Evolutionary conservation across 2,797 vertebrate genomes (phyloP), one percentile per base, ranked within the genome.

Genomic region (Mormyrops boulengeri): DNA sequence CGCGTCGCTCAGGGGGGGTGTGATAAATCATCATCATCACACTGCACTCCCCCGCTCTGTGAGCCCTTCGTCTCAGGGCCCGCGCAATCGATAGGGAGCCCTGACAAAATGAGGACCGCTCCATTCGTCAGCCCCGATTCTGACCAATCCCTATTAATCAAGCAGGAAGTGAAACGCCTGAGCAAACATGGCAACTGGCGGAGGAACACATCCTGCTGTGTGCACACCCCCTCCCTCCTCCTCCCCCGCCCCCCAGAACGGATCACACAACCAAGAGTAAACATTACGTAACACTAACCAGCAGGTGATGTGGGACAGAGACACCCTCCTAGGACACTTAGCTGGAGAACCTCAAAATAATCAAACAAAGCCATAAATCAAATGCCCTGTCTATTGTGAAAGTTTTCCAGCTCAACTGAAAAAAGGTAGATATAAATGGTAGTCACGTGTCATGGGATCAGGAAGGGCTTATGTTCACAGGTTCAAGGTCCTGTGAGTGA

Each of bases 11-110:
- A 12, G 17, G 44, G 66, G 17, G 60, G 19, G 80, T 5, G 80
- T 53, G 73, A 91, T 92, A 89, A 92, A 93, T 91, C 60, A 89
- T 88, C 90, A 88, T 90, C 69, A 62, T 2, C 0, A n/a, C 17
- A 55, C 77, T 87, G 17, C 38, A 82, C 85, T 53, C 47, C 26
- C 60, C 2, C 9, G 14, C 3, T n/a, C 57, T 87, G 66, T 55
- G 73, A 26, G 87, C 89, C 89, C 41, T 91, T 93, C 73, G 89
- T 90, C 86, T 44, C 38, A 22, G 89, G 6, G 9, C 55, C 92
- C 89, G 92, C 91, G 0, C 92, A 93, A 93, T 93, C 90, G 91
- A 93, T 92, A 90, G 89, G 89, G 49, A 4, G 19, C n/a, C 90
- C 92, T 57, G 4, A 90, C 53, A 89, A 85, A 89, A 62, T 50